Evolutionary conservation across 2,888 invertebrate genomes (phyloP).

Genomic region (Rhingia rostrata): DNA sequence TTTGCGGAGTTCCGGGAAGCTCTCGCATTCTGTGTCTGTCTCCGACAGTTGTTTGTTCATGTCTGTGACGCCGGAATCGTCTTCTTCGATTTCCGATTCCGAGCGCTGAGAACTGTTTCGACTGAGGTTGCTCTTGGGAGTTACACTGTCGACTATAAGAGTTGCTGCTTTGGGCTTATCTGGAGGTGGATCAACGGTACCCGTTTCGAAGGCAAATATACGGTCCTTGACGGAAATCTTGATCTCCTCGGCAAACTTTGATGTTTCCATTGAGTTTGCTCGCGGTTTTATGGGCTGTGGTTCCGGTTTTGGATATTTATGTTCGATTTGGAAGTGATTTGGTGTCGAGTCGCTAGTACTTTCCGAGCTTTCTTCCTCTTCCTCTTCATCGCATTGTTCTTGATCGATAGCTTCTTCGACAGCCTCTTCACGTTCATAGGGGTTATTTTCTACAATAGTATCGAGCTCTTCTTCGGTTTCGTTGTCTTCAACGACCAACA

Average conservation of each 20-base stretch:
- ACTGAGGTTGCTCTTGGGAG: conserved; percentile 78
- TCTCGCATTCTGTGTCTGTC: conserved; percentile 86
- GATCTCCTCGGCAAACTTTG: conserved; percentile 76
- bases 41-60: conserved; percentile 88
- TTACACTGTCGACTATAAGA: conserved; percentile 79
- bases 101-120: conserved; percentile 82
- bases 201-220: conserved; percentile 80
- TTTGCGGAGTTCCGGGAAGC: conserved; percentile 85
- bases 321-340: conserved; percentile 76
- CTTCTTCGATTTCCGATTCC: conserved; percentile 85
- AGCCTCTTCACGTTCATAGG: conserved; percentile 76
- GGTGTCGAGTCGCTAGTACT: conserved; percentile 76
- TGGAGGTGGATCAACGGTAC: conserved; percentile 54
- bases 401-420: conserved; percentile 46
- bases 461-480: conserved; percentile 73
- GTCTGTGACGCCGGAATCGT: conserved; percentile 89
- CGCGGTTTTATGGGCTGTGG: conserved; percentile 75
- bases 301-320: conserved; percentile 59
- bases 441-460: conserved; percentile 75
- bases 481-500: conserved; percentile 47
- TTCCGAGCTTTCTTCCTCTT: conserved; percentile 58
- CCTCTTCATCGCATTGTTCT: conserved; percentile 67
- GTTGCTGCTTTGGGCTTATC: conserved; percentile 32
- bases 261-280: conserved; percentile 3
- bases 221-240: conserved; percentile 81